Evolutionary conservation across 1,140 invertebrate genomes (phyloP), one percentile per base, ranked within the genome.

Genomic region (Sitobion miscanthi): DNA sequence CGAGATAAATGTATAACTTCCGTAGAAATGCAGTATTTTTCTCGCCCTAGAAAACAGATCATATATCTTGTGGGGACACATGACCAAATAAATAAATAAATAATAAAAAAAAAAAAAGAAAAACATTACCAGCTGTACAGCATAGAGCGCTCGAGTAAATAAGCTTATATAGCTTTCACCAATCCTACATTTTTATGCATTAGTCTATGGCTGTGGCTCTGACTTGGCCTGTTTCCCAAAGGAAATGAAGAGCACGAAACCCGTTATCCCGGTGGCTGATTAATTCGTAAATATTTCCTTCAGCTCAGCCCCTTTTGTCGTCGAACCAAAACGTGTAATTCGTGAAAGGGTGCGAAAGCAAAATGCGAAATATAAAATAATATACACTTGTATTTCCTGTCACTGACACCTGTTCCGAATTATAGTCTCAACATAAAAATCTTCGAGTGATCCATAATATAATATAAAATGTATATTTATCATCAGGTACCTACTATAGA

Each of bases 251-350:
- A 89, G 88, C 35, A 11, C 49, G 8, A 57, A 57, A 23, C 35
- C 49, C 49, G 88, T 89, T 89, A 25, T 89, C 35, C 9, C 23
- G 21, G 52, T 89, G 30, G 25, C 35, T 89, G 88, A 89, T 89
- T 89, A 89, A 89, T 89, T 57, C 38, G n/a, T n/a, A n/a, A 89
- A 89, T 89, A 89, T 89, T 89, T 89, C 52, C 88, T 89, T 54
- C 2, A 1, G 23, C 49, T n/a, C 35, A 54, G 35, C 87, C 87
- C 87, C 20, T 89, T 89, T 38, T 54, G n/a, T 89, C 47, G 52
- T 38, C 45, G 21, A 54, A 89, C 49, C 49, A 52, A 49, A 35
- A 54, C 35, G 17, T 49, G 30, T 11, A 35, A 47, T 88, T 49
- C 86, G 30, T 30, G 6, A 21, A 88, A 7, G 4, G 2, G 5